Evolutionary conservation across 1,140 invertebrate species (phyloP).

Genomic region (Drosophila paulistorum): DNA sequence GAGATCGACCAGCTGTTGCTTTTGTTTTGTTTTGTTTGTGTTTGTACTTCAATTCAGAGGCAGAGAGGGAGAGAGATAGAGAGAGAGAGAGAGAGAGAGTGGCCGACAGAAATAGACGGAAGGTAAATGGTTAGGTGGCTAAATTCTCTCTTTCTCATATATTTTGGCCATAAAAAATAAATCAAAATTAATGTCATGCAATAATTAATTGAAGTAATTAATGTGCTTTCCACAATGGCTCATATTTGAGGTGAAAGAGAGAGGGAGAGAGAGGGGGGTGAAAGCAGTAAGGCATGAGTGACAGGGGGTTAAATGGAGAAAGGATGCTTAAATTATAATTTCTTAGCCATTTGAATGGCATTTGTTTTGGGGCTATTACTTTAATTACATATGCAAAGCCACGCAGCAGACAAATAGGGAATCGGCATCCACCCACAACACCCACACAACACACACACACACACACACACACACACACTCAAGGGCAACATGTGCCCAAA

Average conservation of each 20-base stretch:
- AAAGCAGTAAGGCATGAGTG: no score
- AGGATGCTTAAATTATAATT: conserved; percentile 48
- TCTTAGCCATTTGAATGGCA: conserved; percentile 48
- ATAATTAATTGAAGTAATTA: conserved; percentile 80
- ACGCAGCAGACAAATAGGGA: conserved; percentile 22
- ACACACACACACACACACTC: background rate
- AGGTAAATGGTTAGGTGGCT: background rate
- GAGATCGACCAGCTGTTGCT: conserved; percentile 70
- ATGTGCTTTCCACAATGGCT: conserved; percentile 38
- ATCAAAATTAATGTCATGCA: conserved; percentile 77
- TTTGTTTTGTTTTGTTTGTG: conserved; percentile 62
- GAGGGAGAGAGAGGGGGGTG: background rate
- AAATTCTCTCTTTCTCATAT: background rate
- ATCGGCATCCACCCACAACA: no score
- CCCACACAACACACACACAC: background rate
- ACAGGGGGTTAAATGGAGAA: background rate
- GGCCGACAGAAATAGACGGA: background rate
- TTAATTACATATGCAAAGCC: conserved; percentile 68
- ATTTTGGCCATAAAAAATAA: conserved; percentile 46
- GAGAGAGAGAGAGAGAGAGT: background rate
- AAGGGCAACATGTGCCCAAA: conserved; percentile 48
- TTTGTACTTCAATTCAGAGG: conserved; percentile 26
- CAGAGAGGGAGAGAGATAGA: background rate
- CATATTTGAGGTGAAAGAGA: no score
- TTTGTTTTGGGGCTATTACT: conserved; percentile 18